Conservation (phyloP, 2,113 vertebrate genomes). For the Perca fluviatilis region DNA sequence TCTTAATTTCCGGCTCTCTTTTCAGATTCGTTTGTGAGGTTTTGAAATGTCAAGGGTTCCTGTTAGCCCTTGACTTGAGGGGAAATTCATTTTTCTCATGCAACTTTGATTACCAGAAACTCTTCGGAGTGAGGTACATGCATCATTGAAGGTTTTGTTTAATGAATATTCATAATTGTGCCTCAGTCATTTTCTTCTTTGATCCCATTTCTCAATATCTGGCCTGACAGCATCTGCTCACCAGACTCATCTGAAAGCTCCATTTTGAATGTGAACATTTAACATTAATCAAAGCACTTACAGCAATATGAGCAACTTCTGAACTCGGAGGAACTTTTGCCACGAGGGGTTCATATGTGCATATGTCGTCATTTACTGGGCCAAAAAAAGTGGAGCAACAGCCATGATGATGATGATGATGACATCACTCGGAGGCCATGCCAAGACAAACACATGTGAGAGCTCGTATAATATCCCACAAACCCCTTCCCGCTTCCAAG, state of each 20-base stretch:
- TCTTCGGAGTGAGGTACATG: background rate
- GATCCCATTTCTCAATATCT: conserved; percentile 9
- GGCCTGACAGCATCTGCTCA: conserved; percentile 47
- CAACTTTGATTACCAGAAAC: background rate
- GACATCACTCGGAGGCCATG: conserved; percentile 62
- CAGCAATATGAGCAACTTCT: background rate
- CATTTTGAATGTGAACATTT: background rate
- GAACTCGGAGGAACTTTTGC: background rate
- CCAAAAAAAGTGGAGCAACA: conserved; percentile 55
- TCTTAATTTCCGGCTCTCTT: background rate
- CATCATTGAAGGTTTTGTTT: conserved; percentile 8
- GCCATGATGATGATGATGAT: conserved; percentile 35
- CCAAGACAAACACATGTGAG: conserved; percentile 75
- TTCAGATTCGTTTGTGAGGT: conserved; percentile 18
- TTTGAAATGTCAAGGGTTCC: conserved; percentile 38
- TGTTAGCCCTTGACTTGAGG: background rate
- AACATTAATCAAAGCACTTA: conserved; percentile 3
- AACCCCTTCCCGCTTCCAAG: conserved; percentile 41
- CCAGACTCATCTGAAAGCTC: conserved; percentile 23
- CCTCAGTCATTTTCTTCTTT: background rate
- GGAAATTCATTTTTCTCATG: background rate
- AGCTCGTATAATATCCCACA: conserved; percentile 56
- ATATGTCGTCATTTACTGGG: conserved; percentile 44
- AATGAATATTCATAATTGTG: conserved; percentile 23
- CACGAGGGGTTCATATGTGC: background rate